Conservation (phyloP, 2,797 vertebrate genomes). For the Geotria australis region DNA sequence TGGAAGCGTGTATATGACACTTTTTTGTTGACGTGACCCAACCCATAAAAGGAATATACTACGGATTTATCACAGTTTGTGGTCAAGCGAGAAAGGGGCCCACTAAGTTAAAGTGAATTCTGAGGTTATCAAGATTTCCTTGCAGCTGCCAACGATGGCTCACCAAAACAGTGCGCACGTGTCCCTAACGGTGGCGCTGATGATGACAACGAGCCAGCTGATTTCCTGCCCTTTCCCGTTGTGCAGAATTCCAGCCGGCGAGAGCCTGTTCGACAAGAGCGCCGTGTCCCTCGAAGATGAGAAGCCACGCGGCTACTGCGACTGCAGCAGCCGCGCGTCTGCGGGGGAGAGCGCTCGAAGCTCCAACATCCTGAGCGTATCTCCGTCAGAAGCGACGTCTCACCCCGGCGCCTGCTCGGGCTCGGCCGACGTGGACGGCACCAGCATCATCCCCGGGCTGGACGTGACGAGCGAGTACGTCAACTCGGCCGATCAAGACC, state of each 20-base stretch:
- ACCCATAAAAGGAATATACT: no score
- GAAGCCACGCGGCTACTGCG: constrained; percentile 14
- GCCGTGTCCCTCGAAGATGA: constrained; percentile 5
- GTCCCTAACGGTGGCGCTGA: no score
- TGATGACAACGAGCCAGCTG: no score
- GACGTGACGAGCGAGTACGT: not conserved
- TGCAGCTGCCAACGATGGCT: no score
- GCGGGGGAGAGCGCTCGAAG: not conserved
- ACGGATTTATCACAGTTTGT: no score
- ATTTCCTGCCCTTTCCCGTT: not conserved
- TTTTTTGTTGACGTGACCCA: no score
- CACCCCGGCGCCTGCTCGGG: not conserved
- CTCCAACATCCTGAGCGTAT: not conserved
- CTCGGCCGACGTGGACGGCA: not conserved
- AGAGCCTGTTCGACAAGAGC: constrained; percentile 27
- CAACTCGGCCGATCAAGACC: not conserved
- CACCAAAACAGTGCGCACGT: no score
- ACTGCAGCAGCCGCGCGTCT: constrained; percentile 4
- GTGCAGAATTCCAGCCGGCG: constrained; percentile 22
- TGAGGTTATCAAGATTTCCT: no score
- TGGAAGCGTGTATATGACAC: no score
- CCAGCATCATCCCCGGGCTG: not conserved
- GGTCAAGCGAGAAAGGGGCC: no score
- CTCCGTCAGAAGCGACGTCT: no score
- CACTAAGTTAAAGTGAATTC: no score